A percentile compares a stretch with the other conserved stretches of the same genome.
Evolutionary conservation across 1,140 invertebrate species (phyloP).

Genomic region (Manduca sexta): DNA sequence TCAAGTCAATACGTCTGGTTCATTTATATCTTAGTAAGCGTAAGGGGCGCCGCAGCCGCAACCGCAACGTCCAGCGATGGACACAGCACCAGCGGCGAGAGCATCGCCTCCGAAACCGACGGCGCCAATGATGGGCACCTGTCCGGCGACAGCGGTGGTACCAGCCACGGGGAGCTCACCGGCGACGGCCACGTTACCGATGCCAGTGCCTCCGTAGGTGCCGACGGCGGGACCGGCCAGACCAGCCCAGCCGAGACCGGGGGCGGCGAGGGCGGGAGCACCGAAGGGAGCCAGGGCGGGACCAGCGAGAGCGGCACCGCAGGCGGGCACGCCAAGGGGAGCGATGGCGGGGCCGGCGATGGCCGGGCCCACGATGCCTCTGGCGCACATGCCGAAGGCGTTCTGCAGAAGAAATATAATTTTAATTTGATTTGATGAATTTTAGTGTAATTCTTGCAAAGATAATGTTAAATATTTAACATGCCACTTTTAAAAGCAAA

Average conservation of each 20-base stretch:
- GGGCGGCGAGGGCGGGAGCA: neutral
- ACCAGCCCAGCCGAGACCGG: neutral
- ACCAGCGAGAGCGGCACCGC: neutral
- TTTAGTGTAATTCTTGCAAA: neutral
- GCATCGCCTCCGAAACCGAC: neutral
- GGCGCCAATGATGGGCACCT: slow-evolving; percentile 7
- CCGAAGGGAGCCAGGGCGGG: too few species aligned
- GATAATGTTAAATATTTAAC: neutral
- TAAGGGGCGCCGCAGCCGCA: slow-evolving; percentile 2
- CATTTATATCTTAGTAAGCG: neutral
- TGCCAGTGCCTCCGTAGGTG: slow-evolving; percentile 30
- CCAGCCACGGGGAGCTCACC: slow-evolving; percentile 37
- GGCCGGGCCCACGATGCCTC: neutral
- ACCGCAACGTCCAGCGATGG: slow-evolving; percentile 3
- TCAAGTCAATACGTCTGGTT: too few species aligned
- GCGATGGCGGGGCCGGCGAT: neutral
- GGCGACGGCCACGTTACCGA: slow-evolving; percentile 32
- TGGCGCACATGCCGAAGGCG: neutral
- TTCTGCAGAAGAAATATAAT: neutral
- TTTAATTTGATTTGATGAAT: too few species aligned
- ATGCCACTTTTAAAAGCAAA: neutral
- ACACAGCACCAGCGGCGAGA: slow-evolving; percentile 4
- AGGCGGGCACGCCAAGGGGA: neutral
- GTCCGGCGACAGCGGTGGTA: slow-evolving; percentile 5
- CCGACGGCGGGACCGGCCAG: neutral